phyloP scores from a whole-genome alignment of 2,888 invertebrate species.

The Sinopyrophorus schimmeli region DNA sequence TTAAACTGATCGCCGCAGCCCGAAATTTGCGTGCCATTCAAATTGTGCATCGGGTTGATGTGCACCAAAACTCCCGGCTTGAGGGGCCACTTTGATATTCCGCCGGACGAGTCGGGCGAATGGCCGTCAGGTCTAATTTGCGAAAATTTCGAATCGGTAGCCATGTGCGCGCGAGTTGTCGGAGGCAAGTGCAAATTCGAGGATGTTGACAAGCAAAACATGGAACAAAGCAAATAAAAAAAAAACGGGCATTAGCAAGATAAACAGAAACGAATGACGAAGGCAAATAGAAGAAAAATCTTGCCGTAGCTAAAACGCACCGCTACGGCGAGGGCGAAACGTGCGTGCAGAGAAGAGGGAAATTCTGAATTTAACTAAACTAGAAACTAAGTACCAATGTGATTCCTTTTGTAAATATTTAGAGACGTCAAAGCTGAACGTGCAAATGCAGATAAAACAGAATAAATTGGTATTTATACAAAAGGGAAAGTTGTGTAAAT shows the following conservation, averaged over 20 bases:
- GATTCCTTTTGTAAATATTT: background rate
- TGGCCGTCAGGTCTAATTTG: constrained; percentile 58
- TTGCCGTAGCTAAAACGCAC: constrained; percentile 19
- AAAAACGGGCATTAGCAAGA: constrained; percentile 34
- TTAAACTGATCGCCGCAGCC: constrained; percentile 41
- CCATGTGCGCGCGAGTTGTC: constrained; percentile 6
- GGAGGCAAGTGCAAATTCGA: constrained; percentile 29
- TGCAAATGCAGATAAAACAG: constrained; percentile 12
- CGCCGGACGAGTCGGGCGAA: constrained; percentile 44
- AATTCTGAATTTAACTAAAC: no score
- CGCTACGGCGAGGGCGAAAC: constrained; percentile 11
- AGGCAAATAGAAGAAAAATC: constrained; percentile 29
- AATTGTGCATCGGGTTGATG: constrained; percentile 75
- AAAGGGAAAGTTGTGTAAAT: constrained; percentile 18
- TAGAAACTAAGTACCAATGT: no score
- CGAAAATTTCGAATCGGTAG: constrained; percentile 12
- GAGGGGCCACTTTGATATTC: constrained; percentile 76
- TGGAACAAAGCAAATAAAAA: constrained; percentile 40
- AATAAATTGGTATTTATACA: constrained; percentile 8
- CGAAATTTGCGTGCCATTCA: constrained; percentile 51
- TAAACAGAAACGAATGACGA: constrained; percentile 33
- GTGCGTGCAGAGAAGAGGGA: constrained; percentile 15
- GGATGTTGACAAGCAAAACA: constrained; percentile 41
- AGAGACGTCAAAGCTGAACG: constrained; percentile 6
- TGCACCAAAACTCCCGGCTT: constrained; percentile 88